Evolutionary conservation across 1,140 invertebrate genomes (phyloP).

Genomic region (Drosophila ohnishii): DNA sequence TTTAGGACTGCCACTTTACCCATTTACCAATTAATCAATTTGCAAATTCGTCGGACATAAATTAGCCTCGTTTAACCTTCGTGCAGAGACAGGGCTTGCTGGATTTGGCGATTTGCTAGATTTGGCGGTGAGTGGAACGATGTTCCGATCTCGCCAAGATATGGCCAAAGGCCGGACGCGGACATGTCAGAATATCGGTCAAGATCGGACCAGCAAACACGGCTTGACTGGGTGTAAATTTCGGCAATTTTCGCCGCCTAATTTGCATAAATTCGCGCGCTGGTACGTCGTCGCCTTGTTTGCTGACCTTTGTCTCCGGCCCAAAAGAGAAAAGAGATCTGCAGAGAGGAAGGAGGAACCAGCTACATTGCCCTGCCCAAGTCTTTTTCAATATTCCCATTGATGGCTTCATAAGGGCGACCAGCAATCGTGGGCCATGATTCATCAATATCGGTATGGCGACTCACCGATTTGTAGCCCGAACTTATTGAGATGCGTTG

Average conservation of each 20-base stretch:
- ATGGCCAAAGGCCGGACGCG: constrained; percentile 18
- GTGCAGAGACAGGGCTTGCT: constrained; percentile 35
- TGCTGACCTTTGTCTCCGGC: constrained; percentile 34
- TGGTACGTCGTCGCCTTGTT: constrained; percentile 15
- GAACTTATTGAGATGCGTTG: constrained; percentile 55
- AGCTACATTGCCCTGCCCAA: constrained; percentile 29
- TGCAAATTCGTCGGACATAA: constrained; percentile 52
- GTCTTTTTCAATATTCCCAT: constrained; percentile 20
- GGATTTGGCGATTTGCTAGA: constrained; percentile 2
- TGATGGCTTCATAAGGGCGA: constrained; percentile 56
- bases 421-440: constrained; percentile 50
- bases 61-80: constrained; percentile 56
- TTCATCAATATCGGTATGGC: constrained; percentile 55
- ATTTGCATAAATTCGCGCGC: constrained; percentile 59
- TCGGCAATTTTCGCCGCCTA: constrained; percentile 37
- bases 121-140: constrained; percentile 15
- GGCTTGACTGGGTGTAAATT: constrained; percentile 43
- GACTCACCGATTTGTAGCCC: constrained; percentile 26
- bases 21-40: constrained; percentile 64
- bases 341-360: constrained; percentile 7
- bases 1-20: constrained; percentile 31
- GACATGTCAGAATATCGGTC: constrained; percentile 60
- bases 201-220: constrained; percentile 54
- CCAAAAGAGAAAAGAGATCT: constrained; percentile 23
- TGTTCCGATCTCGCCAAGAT: constrained; percentile 40